phyloP scores from a whole-genome alignment of 2,888 invertebrate genomes.

The Caenorhabditis doughertyi region DNA sequence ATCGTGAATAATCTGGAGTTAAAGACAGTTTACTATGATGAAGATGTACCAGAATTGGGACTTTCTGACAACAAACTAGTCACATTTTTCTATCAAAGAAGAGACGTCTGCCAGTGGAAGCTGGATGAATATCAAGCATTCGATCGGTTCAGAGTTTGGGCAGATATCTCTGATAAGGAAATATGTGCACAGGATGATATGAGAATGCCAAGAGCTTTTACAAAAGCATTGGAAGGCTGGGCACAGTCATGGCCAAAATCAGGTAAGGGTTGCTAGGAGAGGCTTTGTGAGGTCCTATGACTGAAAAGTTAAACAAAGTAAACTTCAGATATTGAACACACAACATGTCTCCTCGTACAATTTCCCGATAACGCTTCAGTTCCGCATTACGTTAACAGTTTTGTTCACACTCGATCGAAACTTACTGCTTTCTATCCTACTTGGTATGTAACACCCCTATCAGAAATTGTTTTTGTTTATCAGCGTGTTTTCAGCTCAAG shows the following conservation, averaged over 20 bases:
- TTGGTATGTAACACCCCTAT: slow-evolving; percentile 62
- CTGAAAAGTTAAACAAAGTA: too few species aligned
- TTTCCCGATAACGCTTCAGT: slow-evolving; percentile 42
- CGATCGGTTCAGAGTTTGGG: slow-evolving; percentile 58
- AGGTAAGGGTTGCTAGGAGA: slow-evolving; percentile 41
- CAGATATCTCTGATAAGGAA: slow-evolving; percentile 47
- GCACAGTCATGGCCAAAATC: slow-evolving; percentile 63
- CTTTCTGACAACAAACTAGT: slow-evolving; percentile 34
- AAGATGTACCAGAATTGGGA: slow-evolving; percentile 26
- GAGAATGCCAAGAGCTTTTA: slow-evolving; percentile 53
- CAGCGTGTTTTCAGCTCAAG: slow-evolving; percentile 70
- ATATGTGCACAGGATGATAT: slow-evolving; percentile 61
- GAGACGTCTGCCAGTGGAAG: slow-evolving; percentile 70
- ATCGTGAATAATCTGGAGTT: slow-evolving; percentile 59
- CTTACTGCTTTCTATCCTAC: slow-evolving; percentile 75
- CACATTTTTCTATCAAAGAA: slow-evolving; percentile 51
- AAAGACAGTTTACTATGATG: slow-evolving; percentile 47
- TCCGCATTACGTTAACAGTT: slow-evolving; percentile 72
- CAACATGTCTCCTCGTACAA: slow-evolving; percentile 41
- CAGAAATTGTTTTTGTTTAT: neutral
- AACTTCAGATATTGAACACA: slow-evolving; percentile 41
- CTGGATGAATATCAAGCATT: slow-evolving; percentile 57
- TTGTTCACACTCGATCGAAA: slow-evolving; percentile 72
- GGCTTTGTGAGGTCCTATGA: too few species aligned
- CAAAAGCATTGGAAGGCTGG: slow-evolving; percentile 63